These are phyloP conservation scores for Leptopilina myrica DNA, from an alignment of 2,888 invertebrate genomes.

Conservation along the genomic window DNA sequence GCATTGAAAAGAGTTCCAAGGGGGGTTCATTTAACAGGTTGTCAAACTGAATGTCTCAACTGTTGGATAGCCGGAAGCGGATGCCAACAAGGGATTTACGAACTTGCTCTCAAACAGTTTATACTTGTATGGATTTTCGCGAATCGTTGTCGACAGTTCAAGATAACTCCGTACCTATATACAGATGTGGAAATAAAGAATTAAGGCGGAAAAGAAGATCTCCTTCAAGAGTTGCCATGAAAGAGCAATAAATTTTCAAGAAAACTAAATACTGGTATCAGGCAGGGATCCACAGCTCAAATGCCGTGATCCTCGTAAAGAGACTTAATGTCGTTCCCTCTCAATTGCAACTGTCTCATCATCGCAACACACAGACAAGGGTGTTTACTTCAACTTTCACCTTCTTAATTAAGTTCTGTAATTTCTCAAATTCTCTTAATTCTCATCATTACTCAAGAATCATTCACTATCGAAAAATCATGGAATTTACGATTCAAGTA, in stretches of 20 bases:
- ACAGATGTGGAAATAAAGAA: neutral
- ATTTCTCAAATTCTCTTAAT: neutral
- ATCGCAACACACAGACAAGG: neutral
- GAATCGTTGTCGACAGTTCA: slow-evolving; percentile 1
- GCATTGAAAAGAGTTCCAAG: too few relatives aligned
- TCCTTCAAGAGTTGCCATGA: neutral
- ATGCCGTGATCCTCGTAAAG: slow-evolving; percentile 25
- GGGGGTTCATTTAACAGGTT: too few relatives aligned
- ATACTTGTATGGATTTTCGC: neutral
- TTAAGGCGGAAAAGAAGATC: neutral
- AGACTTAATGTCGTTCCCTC: slow-evolving; percentile 3
- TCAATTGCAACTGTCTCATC: neutral
- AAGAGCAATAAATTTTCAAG: slow-evolving; percentile 16
- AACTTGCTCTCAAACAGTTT: slow-evolving; percentile 7
- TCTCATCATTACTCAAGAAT: too few relatives aligned
- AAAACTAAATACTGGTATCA: slow-evolving; percentile 25
- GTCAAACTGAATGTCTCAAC: too few relatives aligned
- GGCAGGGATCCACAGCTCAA: neutral
- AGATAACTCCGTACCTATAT: neutral
- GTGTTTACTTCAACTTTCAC: neutral
- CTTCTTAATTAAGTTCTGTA: neutral
- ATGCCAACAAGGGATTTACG: neutral
- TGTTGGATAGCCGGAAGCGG: too few relatives aligned
- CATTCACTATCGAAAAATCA: too few relatives aligned
- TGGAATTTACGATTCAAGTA: too few relatives aligned